A percentile compares a stretch with the other conserved stretches of the same genome.
Evolutionary conservation across 1,140 invertebrate genomes (phyloP).

Genomic region (Musca vetustissima): DNA sequence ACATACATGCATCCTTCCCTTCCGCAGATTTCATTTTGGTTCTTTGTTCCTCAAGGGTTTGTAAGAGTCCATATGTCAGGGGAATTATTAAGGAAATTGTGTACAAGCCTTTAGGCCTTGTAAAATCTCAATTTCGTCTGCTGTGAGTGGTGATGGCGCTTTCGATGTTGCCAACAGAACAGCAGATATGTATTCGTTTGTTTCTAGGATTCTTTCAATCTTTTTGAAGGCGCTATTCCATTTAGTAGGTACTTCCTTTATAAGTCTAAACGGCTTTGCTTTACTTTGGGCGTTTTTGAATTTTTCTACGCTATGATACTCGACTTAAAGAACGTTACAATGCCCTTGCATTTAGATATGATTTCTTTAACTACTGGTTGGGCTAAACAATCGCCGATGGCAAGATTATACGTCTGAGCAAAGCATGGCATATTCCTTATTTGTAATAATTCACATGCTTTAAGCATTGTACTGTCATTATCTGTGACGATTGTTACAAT

Average conservation of each 20-base stretch:
- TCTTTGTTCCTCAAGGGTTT: not conserved
- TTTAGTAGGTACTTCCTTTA: not conserved
- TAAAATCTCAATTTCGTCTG: not conserved
- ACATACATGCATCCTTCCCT: not conserved
- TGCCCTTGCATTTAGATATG: no score
- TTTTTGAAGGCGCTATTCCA: not conserved
- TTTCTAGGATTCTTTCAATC: not conserved
- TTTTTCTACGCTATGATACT: not conserved
- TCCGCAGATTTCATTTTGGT: not conserved
- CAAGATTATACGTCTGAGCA: no score
- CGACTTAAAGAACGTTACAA: no score
- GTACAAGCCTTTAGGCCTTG: not conserved
- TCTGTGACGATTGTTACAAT: no score
- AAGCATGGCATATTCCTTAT: no score
- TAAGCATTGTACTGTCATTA: no score
- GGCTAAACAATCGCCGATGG: no score
- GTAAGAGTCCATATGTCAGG: not conserved
- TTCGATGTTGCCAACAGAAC: not conserved
- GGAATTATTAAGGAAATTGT: not conserved
- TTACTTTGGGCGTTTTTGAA: not conserved
- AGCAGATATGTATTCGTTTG: not conserved
- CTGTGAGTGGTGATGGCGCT: not conserved
- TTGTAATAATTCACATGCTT: no score
- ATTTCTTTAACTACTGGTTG: no score
- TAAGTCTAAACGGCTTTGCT: not conserved